phyloP scores from a whole-genome alignment of 2,888 invertebrate species.

The Synanthedon vespiformis region DNA sequence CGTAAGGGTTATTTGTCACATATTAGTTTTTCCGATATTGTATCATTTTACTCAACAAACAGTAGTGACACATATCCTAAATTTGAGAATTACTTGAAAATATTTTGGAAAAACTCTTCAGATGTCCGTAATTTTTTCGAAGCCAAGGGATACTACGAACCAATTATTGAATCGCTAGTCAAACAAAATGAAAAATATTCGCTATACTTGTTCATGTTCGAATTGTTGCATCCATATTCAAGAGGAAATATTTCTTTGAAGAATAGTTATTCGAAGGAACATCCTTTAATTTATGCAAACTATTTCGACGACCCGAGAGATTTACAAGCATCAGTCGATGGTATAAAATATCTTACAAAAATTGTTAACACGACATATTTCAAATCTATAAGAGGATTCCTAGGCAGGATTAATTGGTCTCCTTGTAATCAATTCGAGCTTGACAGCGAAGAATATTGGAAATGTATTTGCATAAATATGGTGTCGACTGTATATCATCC shows the following conservation, averaged over 20 bases:
- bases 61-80: constrained; percentile 31
- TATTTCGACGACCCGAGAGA: constrained; percentile 72
- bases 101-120: constrained; percentile 36
- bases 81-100: constrained; percentile 26
- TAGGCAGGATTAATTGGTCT: constrained; percentile 26
- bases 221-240: constrained; percentile 59
- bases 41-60: constrained; percentile 67
- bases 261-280: constrained; percentile 66
- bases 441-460: constrained; percentile 33
- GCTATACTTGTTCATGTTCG: constrained; percentile 34
- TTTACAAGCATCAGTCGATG: constrained; percentile 29
- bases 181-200: constrained; percentile 25
- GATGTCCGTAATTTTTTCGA: constrained; percentile 30
- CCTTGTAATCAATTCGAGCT: constrained; percentile 24
- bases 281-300: constrained; percentile 73
- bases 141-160: constrained; percentile 16
- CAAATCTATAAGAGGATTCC: constrained; percentile 23
- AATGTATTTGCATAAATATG: constrained; percentile 56
- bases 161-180: constrained; percentile 19
- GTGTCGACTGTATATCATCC: constrained; percentile 73
- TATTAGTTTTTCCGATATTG: constrained; percentile 68
- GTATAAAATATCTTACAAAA: constrained; percentile 28
- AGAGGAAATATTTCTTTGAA: constrained; percentile 67
- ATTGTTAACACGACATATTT: constrained; percentile 29
- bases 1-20: constrained; percentile 60